A percentile compares a stretch with the other conserved stretches of the same genome.
Evolutionary conservation across 1,140 invertebrate species (phyloP).

Genomic region (Wasmannia auropunctata): DNA sequence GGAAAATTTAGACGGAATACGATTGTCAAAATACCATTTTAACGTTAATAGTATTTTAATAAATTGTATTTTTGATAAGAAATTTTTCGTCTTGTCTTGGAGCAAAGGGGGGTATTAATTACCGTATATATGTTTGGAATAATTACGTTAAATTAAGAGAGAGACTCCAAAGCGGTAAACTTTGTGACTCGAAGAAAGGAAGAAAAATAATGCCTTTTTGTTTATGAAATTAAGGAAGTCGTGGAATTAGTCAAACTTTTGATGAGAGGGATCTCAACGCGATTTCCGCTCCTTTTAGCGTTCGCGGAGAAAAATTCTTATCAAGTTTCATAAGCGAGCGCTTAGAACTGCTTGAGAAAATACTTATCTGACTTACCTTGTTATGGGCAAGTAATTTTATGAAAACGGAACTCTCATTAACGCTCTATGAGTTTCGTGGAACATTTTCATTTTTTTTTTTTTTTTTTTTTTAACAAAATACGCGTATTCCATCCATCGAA

Average conservation of each 20-base stretch:
- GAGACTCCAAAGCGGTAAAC: neutral
- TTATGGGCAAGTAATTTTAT: slow-evolving; percentile 48
- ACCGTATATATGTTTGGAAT: neutral
- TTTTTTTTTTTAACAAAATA: too few relatives aligned
- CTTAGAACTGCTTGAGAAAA: slow-evolving; percentile 42
- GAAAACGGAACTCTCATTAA: slow-evolving; percentile 25
- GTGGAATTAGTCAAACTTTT: slow-evolving; percentile 48
- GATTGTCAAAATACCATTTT: neutral
- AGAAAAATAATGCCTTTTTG: neutral
- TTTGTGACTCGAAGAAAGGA: neutral
- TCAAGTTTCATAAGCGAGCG: slow-evolving; percentile 31
- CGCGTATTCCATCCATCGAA: too few relatives aligned
- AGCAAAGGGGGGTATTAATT: neutral
- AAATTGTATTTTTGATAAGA: neutral
- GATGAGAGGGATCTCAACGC: slow-evolving; percentile 22
- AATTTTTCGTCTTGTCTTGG: neutral
- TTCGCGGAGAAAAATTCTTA: slow-evolving; percentile 28
- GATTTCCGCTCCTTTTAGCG: slow-evolving; percentile 19
- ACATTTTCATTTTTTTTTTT: neutral
- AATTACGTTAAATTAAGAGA: neutral
- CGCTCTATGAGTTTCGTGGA: neutral
- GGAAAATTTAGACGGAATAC: neutral
- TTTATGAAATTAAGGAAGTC: slow-evolving; percentile 39
- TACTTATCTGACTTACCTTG: slow-evolving; percentile 12
- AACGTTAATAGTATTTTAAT: neutral